Conservation (phyloP, 2,888 invertebrate species). For the Camponotus fellah region DNA sequence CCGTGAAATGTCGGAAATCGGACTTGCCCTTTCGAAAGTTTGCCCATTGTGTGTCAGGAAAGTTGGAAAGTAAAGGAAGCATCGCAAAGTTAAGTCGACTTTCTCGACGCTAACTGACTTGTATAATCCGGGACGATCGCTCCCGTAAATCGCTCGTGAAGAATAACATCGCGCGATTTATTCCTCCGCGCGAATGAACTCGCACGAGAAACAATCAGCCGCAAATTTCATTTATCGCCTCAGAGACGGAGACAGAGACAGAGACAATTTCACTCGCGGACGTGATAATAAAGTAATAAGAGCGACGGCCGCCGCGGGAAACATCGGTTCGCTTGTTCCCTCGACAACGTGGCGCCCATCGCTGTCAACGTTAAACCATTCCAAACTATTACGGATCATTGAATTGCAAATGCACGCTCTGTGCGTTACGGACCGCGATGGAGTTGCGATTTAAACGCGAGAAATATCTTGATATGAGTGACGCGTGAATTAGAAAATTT, state of each 20-base stretch:
- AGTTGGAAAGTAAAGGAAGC: background rate
- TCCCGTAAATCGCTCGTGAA: background rate
- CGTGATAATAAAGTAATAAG: slow-evolving; percentile 54
- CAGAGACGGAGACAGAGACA: background rate
- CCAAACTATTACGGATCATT: slow-evolving; percentile 78
- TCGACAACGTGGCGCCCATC: slow-evolving; percentile 59
- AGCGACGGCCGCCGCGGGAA: slow-evolving; percentile 52
- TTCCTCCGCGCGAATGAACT: background rate
- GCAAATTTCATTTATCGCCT: slow-evolving; percentile 36
- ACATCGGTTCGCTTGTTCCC: slow-evolving; percentile 52
- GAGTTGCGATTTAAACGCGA: slow-evolving; percentile 74
- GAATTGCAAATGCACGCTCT: slow-evolving; percentile 78
- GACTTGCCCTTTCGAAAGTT: background rate
- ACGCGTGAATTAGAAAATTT: slow-evolving; percentile 39
- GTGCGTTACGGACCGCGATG: slow-evolving; percentile 70
- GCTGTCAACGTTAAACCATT: slow-evolving; percentile 61
- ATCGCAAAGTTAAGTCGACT: slow-evolving; percentile 5
- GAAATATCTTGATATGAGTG: slow-evolving; percentile 50
- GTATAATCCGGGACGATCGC: background rate
- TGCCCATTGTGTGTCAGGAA: background rate
- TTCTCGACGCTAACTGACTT: background rate
- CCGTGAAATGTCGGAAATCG: background rate
- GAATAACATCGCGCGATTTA: slow-evolving; percentile 1
- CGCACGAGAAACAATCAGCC: slow-evolving; percentile 29
- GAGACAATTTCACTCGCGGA: slow-evolving; percentile 41